Conservation (phyloP, 1,140 invertebrate species). For the Papilio aristodemus region DNA sequence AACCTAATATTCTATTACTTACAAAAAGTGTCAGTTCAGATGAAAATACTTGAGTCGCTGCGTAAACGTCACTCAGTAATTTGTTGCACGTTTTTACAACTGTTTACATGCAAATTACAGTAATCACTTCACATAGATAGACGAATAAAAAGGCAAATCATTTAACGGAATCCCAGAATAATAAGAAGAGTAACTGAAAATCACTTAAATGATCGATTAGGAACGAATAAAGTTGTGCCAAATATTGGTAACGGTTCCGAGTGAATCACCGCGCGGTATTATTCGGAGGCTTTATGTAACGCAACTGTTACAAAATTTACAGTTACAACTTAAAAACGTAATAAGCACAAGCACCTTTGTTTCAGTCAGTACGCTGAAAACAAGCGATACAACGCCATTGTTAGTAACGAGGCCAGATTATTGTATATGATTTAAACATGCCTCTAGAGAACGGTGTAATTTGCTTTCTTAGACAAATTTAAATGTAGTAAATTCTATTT, state of each 20-base stretch:
- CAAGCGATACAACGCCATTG: constrained; percentile 50
- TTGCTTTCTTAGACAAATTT: constrained; percentile 17
- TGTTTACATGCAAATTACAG: background rate
- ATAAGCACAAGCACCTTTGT: constrained; percentile 60
- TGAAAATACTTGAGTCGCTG: no score
- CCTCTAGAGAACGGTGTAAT: constrained; percentile 13
- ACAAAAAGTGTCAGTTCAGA: no score
- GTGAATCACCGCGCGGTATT: constrained; percentile 54
- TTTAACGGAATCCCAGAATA: background rate
- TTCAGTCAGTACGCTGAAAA: constrained; percentile 56
- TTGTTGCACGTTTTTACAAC: background rate
- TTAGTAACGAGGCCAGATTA: constrained; percentile 57
- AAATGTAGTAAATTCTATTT: background rate
- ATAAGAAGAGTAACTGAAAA: background rate
- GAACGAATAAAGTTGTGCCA: constrained; percentile 39
- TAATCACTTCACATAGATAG: background rate
- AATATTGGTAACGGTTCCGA: constrained; percentile 56
- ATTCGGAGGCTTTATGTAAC: constrained; percentile 67
- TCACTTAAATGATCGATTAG: constrained; percentile 29
- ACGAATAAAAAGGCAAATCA: background rate
- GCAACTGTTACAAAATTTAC: constrained; percentile 72
- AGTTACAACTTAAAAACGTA: constrained; percentile 62
- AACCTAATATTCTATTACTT: no score
- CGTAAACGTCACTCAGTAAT: no score
- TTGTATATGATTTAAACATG: constrained; percentile 29